These are phyloP conservation scores for Halcyon senegalensis DNA, from an alignment of 2,113 vertebrate genomes.

Conservation along the genomic window DNA sequence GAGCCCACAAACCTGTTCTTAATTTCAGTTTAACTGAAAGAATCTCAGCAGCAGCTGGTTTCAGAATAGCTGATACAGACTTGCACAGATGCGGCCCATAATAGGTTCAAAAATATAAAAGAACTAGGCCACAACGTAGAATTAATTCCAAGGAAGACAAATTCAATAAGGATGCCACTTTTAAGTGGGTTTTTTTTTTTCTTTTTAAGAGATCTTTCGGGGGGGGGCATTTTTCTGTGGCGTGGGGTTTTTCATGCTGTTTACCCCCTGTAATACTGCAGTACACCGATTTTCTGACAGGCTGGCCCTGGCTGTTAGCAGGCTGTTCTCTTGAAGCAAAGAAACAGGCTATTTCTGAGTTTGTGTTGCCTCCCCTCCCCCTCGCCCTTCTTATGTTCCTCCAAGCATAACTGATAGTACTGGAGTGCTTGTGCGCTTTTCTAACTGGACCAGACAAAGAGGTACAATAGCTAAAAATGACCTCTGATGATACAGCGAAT, in stretches of 20 bases:
- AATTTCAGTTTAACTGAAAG: slow-evolving; percentile 69
- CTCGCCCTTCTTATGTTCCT: slow-evolving; percentile 30
- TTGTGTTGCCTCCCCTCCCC: slow-evolving; percentile 20
- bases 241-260: neutral
- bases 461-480: slow-evolving; percentile 10
- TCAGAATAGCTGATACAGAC: slow-evolving; percentile 48
- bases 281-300: neutral
- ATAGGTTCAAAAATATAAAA: slow-evolving; percentile 52
- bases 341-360: neutral
- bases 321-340: neutral
- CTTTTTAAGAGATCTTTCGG: neutral
- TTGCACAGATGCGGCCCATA: slow-evolving; percentile 71
- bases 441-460: slow-evolving; percentile 65
- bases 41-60: slow-evolving; percentile 72
- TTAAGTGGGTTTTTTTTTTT: neutral
- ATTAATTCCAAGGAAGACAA: slow-evolving; percentile 61
- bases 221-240: neutral
- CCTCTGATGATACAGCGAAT: neutral
- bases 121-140: slow-evolving; percentile 39
- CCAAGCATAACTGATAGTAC: slow-evolving; percentile 50
- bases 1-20: slow-evolving; percentile 73
- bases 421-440: slow-evolving; percentile 11
- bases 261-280: neutral
- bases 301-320: neutral
- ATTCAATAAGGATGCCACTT: slow-evolving; percentile 39